phyloP scores from a whole-genome alignment of 2,113 vertebrate genomes.

The Eurypyga helias region DNA sequence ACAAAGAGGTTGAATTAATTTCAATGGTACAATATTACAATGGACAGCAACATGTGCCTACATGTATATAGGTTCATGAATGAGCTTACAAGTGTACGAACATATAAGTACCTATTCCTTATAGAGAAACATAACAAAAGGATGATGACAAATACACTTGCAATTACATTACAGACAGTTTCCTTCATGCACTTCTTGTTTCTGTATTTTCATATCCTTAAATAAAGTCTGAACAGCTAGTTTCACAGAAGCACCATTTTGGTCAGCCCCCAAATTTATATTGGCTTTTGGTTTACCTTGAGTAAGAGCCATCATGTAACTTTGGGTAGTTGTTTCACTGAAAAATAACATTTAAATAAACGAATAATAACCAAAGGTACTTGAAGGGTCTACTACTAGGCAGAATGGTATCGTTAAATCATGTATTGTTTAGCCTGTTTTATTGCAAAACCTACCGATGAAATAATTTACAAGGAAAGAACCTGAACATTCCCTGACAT shows the following conservation, averaged over 20 bases:
- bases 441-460: background rate
- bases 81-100: background rate
- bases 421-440: background rate
- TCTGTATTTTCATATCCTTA: background rate
- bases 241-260: background rate
- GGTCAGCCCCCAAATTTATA: background rate
- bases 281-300: background rate
- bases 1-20: background rate
- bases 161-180: background rate
- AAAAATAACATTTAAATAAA: background rate
- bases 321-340: background rate
- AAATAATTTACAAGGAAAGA: background rate
- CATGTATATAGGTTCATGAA: background rate
- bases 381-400: background rate
- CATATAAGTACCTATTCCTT: background rate
- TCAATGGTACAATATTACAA: background rate
- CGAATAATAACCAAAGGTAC: background rate
- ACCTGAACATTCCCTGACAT: constrained; percentile 9
- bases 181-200: background rate
- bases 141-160: background rate
- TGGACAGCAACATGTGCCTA: background rate
- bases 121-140: background rate
- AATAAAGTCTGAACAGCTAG: background rate
- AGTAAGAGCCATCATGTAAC: background rate
- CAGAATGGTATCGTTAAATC: background rate